Evolutionary conservation across 2,888 invertebrate genomes (phyloP).

Genomic region (Amblyteles armatorius): DNA sequence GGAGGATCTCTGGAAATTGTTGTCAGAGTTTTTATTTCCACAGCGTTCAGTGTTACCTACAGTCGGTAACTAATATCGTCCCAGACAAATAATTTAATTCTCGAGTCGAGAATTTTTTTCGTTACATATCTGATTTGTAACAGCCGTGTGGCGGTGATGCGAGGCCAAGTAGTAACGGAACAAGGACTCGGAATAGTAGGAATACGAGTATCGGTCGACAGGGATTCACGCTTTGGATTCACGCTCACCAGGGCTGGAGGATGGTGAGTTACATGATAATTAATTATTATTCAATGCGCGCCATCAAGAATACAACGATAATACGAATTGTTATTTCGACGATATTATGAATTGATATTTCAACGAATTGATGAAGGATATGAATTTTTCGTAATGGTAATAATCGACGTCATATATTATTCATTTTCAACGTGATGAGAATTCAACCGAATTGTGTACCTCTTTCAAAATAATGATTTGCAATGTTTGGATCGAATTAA

Average conservation of each 20-base stretch:
- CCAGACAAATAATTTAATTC: slow-evolving; percentile 50
- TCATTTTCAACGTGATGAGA: too few species aligned
- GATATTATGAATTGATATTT: not conserved
- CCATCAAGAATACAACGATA: not conserved
- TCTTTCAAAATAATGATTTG: too few species aligned
- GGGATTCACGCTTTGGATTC: slow-evolving; percentile 97
- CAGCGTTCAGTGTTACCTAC: slow-evolving; percentile 12
- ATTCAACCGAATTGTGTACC: too few species aligned
- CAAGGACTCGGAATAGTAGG: slow-evolving; percentile 98
- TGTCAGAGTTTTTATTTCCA: not conserved
- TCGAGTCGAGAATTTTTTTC: slow-evolving; percentile 56
- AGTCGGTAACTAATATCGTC: slow-evolving; percentile 17
- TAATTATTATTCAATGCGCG: not conserved
- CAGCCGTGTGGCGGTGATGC: slow-evolving; percentile 99
- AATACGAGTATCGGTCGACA: slow-evolving; percentile 97
- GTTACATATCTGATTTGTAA: slow-evolving; percentile 83
- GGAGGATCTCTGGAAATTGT: slow-evolving; percentile 51
- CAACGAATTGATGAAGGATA: not conserved
- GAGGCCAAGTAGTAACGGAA: slow-evolving; percentile 97
- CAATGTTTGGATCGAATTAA: too few species aligned
- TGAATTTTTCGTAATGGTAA: too few species aligned
- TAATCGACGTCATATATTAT: too few species aligned
- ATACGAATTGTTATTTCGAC: not conserved
- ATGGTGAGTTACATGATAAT: slow-evolving; percentile 90
- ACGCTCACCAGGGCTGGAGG: slow-evolving; percentile 97